phyloP scores from a whole-genome alignment of 2,888 invertebrate genomes.

The Acanthosepion esculentum region DNA sequence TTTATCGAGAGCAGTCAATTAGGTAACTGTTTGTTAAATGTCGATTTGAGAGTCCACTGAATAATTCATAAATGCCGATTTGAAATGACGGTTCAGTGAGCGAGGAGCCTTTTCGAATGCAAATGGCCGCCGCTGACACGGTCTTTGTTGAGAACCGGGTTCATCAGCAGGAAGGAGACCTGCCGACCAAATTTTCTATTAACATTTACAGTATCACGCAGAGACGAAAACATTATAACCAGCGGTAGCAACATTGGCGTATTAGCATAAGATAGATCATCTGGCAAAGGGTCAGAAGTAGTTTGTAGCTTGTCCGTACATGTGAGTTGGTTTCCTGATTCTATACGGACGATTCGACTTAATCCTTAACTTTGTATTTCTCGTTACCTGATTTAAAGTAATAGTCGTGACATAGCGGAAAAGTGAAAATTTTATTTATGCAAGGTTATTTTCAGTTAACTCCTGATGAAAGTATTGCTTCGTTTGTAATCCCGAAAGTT shows the following conservation, averaged over 20 bases:
- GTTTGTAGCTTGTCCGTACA: not conserved
- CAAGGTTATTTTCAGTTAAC: too few species aligned
- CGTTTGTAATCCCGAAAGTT: too few species aligned
- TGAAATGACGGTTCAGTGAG: not conserved
- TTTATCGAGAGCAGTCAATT: not conserved
- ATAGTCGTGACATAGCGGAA: too few species aligned
- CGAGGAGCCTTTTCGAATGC: not conserved
- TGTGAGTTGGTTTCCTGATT: not conserved
- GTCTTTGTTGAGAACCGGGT: not conserved
- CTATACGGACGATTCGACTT: not conserved
- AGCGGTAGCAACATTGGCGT: not conserved
- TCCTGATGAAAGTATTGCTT: too few species aligned
- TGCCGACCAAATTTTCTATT: not conserved
- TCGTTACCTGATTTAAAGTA: too few species aligned
- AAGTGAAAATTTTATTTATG: too few species aligned
- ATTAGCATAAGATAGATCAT: not conserved
- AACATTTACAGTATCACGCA: not conserved
- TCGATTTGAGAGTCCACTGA: not conserved
- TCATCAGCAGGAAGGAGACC: not conserved
- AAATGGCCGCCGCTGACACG: not conserved
- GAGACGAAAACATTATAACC: not conserved
- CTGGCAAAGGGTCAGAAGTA: not conserved
- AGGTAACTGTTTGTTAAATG: conserved; percentile 33
- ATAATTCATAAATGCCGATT: not conserved
- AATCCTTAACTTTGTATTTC: too few species aligned